Base-by-base conservation (phyloP, 2,113 vertebrate species). In the Amblyopsis rosae region DNA sequence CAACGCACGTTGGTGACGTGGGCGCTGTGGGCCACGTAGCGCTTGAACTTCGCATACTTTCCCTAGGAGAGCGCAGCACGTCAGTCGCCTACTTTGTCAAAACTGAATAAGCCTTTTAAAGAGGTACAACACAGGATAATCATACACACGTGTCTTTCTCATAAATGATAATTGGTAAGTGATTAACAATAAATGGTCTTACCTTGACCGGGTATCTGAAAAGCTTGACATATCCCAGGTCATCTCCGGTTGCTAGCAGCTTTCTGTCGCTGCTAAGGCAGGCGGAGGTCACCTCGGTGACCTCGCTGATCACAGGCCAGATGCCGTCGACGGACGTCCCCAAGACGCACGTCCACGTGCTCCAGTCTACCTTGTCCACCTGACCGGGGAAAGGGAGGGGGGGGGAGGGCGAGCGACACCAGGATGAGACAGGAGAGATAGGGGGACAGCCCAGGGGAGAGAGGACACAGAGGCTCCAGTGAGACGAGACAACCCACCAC, bases 1-100 rank as follows among this genome's bases (percentile, higher is more conserved):
- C 98, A 99, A 6, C 95, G 95, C 59, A 99, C 96, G 26, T 98
- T 99, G 49, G 97, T 98, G 72, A 99, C 97, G 6, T 98, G 96
- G 47, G 95, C 94, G 78, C 97, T 98, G 87, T 99, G 98, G 64
- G 96, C 96, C 83, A 98, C 92, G 0, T 99, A 99, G 59, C 93
- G 93, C 89, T 98, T 99, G 87, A 96, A 99, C 82, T 98, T 99
- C 16, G 94, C 95, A 89, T 95, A 97, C 81, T 96, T 97, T 17
- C 97, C 98, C 98, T 99, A 81, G 4, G 26, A 9, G 70, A 46
- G 46, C 64, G 59, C 86, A 50, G 70, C 65, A 78, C 76, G 82
- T 69, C 59, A 65, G 60, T 70, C 60, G 35, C 50, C 54, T 69
- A 26, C 19, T 62, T 46, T 2, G 26, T 26, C 26, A 26, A 26